phyloP scores from a whole-genome alignment of 2,888 invertebrate species.

The Argyra leucocephala region DNA sequence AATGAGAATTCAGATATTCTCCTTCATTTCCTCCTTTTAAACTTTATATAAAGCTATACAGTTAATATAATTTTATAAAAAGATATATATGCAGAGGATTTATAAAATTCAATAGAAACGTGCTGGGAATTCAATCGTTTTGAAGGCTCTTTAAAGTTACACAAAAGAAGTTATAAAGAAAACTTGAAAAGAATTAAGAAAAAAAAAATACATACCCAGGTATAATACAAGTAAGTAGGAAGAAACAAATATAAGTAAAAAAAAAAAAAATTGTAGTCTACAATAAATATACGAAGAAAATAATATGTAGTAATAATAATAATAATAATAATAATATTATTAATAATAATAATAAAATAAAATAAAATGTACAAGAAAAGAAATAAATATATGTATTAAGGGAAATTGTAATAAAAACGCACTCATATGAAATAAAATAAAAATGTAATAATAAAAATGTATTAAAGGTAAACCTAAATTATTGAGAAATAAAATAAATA shows the following conservation, averaged over 20 bases:
- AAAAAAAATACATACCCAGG: neutral
- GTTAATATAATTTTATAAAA: neutral
- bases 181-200: neutral
- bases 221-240: neutral
- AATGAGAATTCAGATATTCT: too few relatives aligned
- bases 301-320: neutral
- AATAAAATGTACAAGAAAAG: neutral
- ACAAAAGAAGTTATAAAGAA: neutral
- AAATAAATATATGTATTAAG: too few relatives aligned
- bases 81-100: neutral
- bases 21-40: too few relatives aligned
- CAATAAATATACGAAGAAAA: neutral
- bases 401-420: neutral
- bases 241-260: neutral
- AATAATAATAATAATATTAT: neutral
- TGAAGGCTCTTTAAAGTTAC: neutral
- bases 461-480: neutral
- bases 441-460: neutral
- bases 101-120: neutral
- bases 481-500: neutral
- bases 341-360: neutral
- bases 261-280: neutral
- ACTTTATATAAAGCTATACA: too few relatives aligned
- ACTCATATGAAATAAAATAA: neutral
- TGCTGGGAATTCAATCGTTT: constrained; percentile 2